Percentiles rank a stretch among this genome's conserved stretches.
Conservation (phyloP, 2,113 vertebrate species). For the Caranx ignobilis region DNA sequence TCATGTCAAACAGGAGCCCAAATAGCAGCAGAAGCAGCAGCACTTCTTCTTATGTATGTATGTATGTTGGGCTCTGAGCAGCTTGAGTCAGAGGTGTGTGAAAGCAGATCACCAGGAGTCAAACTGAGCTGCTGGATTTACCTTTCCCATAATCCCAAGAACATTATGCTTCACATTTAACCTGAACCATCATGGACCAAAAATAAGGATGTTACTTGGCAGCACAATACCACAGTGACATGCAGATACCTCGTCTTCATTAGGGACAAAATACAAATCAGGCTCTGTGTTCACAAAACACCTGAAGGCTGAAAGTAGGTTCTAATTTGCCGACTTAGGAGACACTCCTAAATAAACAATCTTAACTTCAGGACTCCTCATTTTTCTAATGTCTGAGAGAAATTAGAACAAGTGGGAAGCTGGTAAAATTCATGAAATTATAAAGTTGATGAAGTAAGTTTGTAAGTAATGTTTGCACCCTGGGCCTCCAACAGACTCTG, state of each 20-base stretch:
- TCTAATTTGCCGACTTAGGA: too few relatives aligned
- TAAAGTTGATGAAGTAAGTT: too few relatives aligned
- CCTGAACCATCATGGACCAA: neutral
- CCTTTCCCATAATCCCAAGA: conserved; percentile 26
- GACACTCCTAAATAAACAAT: too few relatives aligned
- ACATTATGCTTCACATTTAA: conserved; percentile 24
- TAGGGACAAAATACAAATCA: neutral
- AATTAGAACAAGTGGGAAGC: too few relatives aligned
- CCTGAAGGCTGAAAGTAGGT: too few relatives aligned
- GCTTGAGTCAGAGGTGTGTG: conserved; percentile 37
- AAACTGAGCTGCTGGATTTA: conserved; percentile 41
- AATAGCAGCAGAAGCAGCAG: neutral
- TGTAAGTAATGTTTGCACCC: too few relatives aligned
- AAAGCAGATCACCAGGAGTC: conserved; percentile 10
- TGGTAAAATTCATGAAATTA: too few relatives aligned
- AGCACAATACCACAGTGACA: conserved; percentile 13
- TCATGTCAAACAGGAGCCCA: neutral
- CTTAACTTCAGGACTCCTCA: too few relatives aligned
- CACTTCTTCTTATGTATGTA: too few relatives aligned
- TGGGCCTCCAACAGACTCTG: too few relatives aligned
- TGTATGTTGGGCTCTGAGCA: neutral
- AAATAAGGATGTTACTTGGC: conserved; percentile 37
- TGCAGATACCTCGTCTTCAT: neutral
- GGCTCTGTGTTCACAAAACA: neutral
- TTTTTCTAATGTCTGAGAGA: too few relatives aligned